Percentiles rank a stretch among this genome's conserved stretches.
Conservation (phyloP, 2,113 vertebrate species). For the Emydura subglobosa region DNA sequence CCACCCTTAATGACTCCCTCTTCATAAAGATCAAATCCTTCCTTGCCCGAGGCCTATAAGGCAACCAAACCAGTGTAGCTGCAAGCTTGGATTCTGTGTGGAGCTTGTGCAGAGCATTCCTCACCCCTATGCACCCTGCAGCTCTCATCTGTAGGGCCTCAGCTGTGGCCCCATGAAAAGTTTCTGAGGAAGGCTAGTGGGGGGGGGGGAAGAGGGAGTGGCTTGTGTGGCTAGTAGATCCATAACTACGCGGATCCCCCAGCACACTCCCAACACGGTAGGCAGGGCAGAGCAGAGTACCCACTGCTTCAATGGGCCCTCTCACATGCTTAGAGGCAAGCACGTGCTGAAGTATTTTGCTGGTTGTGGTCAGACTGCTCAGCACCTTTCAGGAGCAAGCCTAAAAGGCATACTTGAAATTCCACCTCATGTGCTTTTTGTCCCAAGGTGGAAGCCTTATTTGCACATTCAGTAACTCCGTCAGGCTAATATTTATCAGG, state of each 20-base stretch:
- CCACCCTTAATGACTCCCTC: no score
- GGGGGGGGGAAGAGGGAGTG: background rate
- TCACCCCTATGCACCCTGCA: no score
- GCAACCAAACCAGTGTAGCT: no score
- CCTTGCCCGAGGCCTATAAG: no score
- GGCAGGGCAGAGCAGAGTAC: background rate
- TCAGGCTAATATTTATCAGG: background rate
- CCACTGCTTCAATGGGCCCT: background rate
- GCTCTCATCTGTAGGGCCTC: no score
- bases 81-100: no score
- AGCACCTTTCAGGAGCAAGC: background rate
- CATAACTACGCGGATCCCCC: background rate
- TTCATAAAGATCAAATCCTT: no score
- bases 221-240: background rate
- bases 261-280: background rate
- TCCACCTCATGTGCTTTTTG: background rate
- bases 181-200: background rate
- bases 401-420: background rate
- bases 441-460: background rate
- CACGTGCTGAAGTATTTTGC: background rate
- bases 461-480: background rate
- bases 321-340: background rate
- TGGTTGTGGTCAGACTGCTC: background rate
- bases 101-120: no score
- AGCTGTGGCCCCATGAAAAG: background rate